Base-by-base conservation (phyloP, 1,140 invertebrate genomes). In the Drosophila nigrodunni region DNA sequence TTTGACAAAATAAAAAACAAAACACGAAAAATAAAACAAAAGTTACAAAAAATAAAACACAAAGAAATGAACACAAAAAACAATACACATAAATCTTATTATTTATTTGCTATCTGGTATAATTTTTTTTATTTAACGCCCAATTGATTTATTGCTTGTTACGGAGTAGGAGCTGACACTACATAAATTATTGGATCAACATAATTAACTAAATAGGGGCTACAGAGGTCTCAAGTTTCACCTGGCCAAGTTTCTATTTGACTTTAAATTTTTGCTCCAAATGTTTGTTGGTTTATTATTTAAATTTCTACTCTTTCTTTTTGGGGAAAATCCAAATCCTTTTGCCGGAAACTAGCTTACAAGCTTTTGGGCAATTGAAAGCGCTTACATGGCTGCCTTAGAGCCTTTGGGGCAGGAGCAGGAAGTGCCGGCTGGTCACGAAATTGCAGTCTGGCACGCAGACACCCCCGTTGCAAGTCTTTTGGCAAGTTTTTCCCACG, bases 281-380 rank as follows among this genome's bases (percentile, higher is more conserved):
- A 35, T 54, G 35, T 18, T 39, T 37, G 52, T 54, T 49, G 46
- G 30, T 30, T 0, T 44, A 58, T 50, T 47, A 55, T 46, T 49
- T 43, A 35, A 37, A 41, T 43, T 57, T 60, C 77, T 77, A 21
- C 10, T 35, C 30, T 30, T 43, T 5, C 46, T 35, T 47, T 64
- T 57, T 43, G 35, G 44, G 3, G 3, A 5, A 30, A 5, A 30
- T 49, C 67, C 49, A 75, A 75, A 68, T 62, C 74, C 66, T 78
- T 74, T 65, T 65, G 72, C 81, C 85, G 85, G 85, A 89, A 89
- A 90, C 81, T 90, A 78, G 78, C 85, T 89, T 89, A 89, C 85
- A 89, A 89, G 85, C 85, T 90, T 89, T 89, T 89, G 81, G 85
- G 86, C 85, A 90, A 90, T 89, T 77, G 86, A 88, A 88, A 85